Base-by-base conservation (phyloP, 1,140 invertebrate genomes). In the Papilio glaucus region DNA sequence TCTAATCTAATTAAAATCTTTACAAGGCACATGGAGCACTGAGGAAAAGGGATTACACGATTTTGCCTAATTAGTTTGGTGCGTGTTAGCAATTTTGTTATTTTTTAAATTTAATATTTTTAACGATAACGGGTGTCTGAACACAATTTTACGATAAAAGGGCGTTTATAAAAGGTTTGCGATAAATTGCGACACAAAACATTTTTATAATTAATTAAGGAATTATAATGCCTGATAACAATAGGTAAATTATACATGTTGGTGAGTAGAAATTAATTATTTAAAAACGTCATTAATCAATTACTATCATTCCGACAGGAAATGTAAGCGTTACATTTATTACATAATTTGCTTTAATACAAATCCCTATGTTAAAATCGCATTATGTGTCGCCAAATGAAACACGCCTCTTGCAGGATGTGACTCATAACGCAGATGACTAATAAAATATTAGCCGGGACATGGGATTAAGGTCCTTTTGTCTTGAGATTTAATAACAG, bases 1-100 rank as follows among this genome's bases (percentile, higher is more conserved):
- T 49, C 61, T 69, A 53, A 69, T 69, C 67, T 69, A 38, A 72
- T 72, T 72, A 37, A 33, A 57, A 57, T 60, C 61, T 38, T 24
- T 62, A 37, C 24, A n/a, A 18, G 63, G 33, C 45, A 29, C 21
- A 42, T 49, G 29, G 18, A 41, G 42, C 49, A 71, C 71, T 60
- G 38, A 62, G 45, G 39, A 69, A 69, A 57, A 69, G 45, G 45
- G 26, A 69, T 69, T 53, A 37, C 26, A 12, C 33, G 13, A 33
- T 26, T 41, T 67, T 45, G 18, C 38, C 13, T 42, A 68, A 42
- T 24, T 18, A 33, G 33, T 37, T 37, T 15, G 24, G 45, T 69
- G 45, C 42, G 67, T 69, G 24, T 69, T 69, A 24, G 39, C 24
- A 67, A 26, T 68, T 29, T 45, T 68, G 12, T 13, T 42, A n/a